Evolutionary conservation across 2,113 vertebrate genomes (phyloP).

Genomic region (Burhinus bistriatus): DNA sequence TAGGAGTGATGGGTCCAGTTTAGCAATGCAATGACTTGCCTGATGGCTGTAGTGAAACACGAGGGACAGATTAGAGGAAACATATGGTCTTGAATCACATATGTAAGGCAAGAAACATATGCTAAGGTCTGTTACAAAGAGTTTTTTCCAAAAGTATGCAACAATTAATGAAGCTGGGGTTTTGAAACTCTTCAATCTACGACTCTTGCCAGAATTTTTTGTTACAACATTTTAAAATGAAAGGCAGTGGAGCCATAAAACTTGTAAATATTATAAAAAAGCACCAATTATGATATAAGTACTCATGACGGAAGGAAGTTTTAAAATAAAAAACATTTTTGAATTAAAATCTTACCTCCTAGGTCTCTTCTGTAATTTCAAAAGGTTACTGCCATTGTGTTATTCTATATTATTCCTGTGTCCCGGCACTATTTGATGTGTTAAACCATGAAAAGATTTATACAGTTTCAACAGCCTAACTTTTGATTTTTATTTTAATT

Average conservation of each 20-base stretch:
- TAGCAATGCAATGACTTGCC: neutral
- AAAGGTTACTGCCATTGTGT: neutral
- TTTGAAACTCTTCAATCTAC: neutral
- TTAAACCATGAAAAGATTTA: neutral
- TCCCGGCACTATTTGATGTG: neutral
- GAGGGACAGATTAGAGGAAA: neutral
- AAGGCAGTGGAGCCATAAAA: neutral
- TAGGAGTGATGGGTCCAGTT: neutral
- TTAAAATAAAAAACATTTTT: neutral
- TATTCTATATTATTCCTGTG: neutral
- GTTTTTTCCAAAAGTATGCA: neutral
- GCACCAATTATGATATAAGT: neutral
- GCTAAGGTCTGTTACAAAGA: neutral
- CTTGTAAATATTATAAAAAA: neutral
- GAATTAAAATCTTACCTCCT: neutral
- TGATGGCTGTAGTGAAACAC: neutral
- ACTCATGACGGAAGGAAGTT: neutral
- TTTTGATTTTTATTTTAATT: neutral
- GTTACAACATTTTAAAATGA: neutral
- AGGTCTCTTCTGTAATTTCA: neutral
- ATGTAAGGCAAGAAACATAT: neutral
- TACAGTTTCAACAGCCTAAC: neutral
- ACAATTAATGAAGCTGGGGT: neutral
- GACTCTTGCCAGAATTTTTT: neutral
- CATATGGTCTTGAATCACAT: neutral